phyloP scores from a whole-genome alignment of 2,888 invertebrate species.

The Acleris cristana region DNA sequence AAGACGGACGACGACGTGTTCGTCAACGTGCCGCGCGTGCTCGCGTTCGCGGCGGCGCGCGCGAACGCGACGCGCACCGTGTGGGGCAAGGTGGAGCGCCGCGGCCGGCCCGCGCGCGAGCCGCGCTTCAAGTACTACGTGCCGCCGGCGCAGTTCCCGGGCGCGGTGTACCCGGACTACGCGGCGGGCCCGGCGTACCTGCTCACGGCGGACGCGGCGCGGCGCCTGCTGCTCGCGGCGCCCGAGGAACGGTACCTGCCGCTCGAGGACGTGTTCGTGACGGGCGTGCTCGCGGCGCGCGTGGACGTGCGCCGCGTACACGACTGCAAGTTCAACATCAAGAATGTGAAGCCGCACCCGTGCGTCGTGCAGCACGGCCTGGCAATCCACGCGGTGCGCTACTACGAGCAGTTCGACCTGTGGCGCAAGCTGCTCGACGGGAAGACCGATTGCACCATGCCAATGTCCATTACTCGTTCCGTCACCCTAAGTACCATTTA shows the following conservation, averaged over 20 bases:
- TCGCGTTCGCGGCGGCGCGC: conserved; percentile 85
- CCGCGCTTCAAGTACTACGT: conserved; percentile 95
- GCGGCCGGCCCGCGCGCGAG: conserved; percentile 92
- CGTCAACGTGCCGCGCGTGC: conserved; percentile 90
- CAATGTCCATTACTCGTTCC: too few species aligned
- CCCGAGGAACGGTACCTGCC: conserved; percentile 88
- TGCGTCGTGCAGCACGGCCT: conserved; percentile 92
- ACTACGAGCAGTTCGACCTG: conserved; percentile 93
- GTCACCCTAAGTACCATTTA: too few species aligned
- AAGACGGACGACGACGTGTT: conserved; percentile 97
- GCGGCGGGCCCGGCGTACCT: conserved; percentile 97
- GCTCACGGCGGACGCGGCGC: conserved; percentile 89
- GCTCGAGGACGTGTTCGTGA: conserved; percentile 95
- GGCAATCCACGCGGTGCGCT: conserved; percentile 95
- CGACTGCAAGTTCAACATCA: conserved; percentile 91
- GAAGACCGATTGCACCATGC: too few species aligned
- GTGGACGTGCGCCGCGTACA: conserved; percentile 87
- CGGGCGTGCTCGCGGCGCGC: conserved; percentile 92
- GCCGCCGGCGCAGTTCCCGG: conserved; percentile 89
- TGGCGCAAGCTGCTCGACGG: conserved; percentile 87
- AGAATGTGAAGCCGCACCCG: conserved; percentile 89
- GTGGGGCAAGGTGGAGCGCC: conserved; percentile 89
- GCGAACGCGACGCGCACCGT: conserved; percentile 87
- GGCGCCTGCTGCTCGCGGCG: conserved; percentile 88
- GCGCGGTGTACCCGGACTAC: conserved; percentile 91